Percentiles rank a stretch among this genome's conserved stretches.
These are phyloP conservation scores for Etheostoma cragini DNA, from an alignment of 2,113 vertebrate genomes.

Conservation along the genomic window DNA sequence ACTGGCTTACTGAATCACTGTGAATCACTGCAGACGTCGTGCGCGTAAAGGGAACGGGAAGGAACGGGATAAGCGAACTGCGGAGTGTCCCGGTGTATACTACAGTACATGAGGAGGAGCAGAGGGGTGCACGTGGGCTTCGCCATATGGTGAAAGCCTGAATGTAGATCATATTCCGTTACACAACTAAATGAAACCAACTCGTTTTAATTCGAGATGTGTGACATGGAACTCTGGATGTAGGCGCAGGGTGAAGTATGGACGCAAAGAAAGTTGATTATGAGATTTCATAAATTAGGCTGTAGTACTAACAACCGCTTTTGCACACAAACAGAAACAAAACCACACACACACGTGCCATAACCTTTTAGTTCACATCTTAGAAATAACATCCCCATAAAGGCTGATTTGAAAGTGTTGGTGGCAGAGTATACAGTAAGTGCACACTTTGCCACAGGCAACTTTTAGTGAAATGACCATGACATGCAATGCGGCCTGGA, in stretches of 20 bases:
- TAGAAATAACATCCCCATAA: not conserved
- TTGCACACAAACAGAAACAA: not conserved
- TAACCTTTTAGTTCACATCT: not conserved
- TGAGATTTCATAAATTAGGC: not conserved
- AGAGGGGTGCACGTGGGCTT: constrained; percentile 71
- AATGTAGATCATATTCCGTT: not conserved
- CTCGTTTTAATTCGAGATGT: not conserved
- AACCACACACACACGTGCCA: not conserved
- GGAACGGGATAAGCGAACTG: constrained; percentile 77
- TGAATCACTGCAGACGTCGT: constrained; percentile 79
- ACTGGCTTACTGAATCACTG: constrained; percentile 54
- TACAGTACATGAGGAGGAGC: constrained; percentile 62
- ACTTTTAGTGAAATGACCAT: constrained; percentile 13
- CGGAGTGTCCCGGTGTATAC: constrained; percentile 78
- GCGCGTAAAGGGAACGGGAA: constrained; percentile 79
- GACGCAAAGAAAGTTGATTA: not conserved
- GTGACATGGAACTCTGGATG: not conserved
- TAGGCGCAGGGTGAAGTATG: not conserved
- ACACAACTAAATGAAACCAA: not conserved
- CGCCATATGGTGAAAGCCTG: constrained; percentile 75
- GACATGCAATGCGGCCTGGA: not conserved
- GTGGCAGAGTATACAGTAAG: not conserved
- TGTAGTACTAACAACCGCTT: not conserved
- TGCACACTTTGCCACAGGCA: not conserved
- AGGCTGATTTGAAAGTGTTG: not conserved